Base-by-base conservation (phyloP, 2,113 vertebrate species). In the Eretmochelys imbricata region DNA sequence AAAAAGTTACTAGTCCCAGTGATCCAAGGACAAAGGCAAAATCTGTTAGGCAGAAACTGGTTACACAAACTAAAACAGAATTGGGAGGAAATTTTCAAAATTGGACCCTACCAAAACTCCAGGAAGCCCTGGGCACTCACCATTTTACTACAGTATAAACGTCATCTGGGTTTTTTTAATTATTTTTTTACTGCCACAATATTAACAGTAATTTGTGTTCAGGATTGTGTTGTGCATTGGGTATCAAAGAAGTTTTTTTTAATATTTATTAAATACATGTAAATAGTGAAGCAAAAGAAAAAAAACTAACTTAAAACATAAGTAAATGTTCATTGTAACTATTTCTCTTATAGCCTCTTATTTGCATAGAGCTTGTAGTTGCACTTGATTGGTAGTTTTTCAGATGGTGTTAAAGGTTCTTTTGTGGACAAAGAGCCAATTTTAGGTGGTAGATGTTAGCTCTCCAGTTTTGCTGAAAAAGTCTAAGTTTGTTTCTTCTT, bases 381-480 rank as follows among this genome's bases (percentile, higher is more conserved):
- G 27, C 86, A 93, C 55, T 59, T 59, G 55, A 27, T 12, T 59
- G 55, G 55, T 22, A 65, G 31, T 65, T 65, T 65, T 65, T 13
- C 57, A n/a, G 9, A n/a, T 69, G 31, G 80, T 87, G 50, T 87
- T 89, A 88, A 80, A 57, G 16, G 17, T 53, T 81, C 55, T 62
- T 88, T 89, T 76, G 84, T 55, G 38, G 55, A 94, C 54, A 86
- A 89, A 93, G 82, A 84, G 84, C 50, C 84, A 84, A 82, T 94
- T 96, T 53, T 80, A 87, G 29, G 80, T 88, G 84, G 88, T 81
- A 54, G 80, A 93, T 27, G 17, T 62, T 94, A 85, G 46, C 55
- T 85, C 49, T 46, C 53, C 82, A 91, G 51, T 55, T n/a, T 14
- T 84, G 65, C 79, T 48, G 76, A 87, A 93, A 17, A 69, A n/a